phyloP scores from a whole-genome alignment of 2,888 invertebrate genomes.

The Eulithis testata region DNA sequence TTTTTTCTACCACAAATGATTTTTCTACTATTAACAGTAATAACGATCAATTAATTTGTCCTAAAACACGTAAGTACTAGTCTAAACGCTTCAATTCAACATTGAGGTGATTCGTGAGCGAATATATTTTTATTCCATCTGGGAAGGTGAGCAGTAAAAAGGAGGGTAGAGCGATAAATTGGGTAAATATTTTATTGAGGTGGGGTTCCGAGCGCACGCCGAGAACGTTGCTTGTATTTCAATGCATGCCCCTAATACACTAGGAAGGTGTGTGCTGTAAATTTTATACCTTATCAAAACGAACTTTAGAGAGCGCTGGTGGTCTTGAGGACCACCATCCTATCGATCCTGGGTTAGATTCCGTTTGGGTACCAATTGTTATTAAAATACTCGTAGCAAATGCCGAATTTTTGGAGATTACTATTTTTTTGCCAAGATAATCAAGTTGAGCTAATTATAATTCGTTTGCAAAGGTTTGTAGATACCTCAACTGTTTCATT shows the following conservation, averaged over 20 bases:
- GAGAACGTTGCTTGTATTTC: constrained; percentile 24
- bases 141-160: constrained; percentile 48
- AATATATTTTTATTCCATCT: constrained; percentile 41
- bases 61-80: background rate
- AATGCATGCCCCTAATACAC: constrained; percentile 30
- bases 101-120: constrained; percentile 32
- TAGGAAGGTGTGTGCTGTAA: constrained; percentile 13
- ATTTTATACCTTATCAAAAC: constrained; percentile 28
- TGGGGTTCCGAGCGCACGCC: constrained; percentile 14
- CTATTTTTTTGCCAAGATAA: no score
- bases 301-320: constrained; percentile 7
- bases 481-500: no score
- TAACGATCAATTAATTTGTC: background rate
- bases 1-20: background rate
- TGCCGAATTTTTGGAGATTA: no score
- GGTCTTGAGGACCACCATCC: no score
- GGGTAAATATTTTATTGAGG: constrained; percentile 53
- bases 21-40: background rate
- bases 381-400: no score
- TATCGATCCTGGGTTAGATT: no score
- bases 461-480: no score
- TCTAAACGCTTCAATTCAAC: constrained; percentile 27
- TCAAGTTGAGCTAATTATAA: no score
- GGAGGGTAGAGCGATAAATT: constrained; percentile 46
- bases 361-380: no score